Conservation (phyloP, 2,797 vertebrate species). For the Sciurus vulgaris region DNA sequence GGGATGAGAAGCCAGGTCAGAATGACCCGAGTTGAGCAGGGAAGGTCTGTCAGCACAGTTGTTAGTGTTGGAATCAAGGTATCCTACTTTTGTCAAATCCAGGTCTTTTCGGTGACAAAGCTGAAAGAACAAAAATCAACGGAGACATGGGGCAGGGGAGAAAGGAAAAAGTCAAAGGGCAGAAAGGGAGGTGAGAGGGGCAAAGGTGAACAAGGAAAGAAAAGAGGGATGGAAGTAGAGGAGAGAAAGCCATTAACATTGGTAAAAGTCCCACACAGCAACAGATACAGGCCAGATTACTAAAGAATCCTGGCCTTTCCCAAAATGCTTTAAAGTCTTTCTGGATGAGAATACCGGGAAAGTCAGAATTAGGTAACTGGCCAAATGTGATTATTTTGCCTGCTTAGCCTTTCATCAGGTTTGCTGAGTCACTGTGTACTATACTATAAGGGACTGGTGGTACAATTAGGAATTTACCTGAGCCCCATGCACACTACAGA, state of each 20-base stretch:
- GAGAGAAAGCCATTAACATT: constrained; percentile 79
- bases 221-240: constrained; percentile 66
- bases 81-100: constrained; percentile 91
- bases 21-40: constrained; percentile 87
- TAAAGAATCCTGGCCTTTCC: constrained; percentile 54
- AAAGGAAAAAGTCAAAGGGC: constrained; percentile 61
- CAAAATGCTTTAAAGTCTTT: constrained; percentile 69
- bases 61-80: constrained; percentile 91
- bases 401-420: constrained; percentile 70
- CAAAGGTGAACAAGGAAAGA: constrained; percentile 66
- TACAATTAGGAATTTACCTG: constrained; percentile 39
- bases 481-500: constrained; percentile 62
- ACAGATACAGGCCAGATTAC: constrained; percentile 58
- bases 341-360: constrained; percentile 61
- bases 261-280: constrained; percentile 56
- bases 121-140: constrained; percentile 86
- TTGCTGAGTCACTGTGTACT: constrained; percentile 35
- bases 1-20: constrained; percentile 91
- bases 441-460: constrained; percentile 15
- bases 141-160: constrained; percentile 61
- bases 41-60: constrained; percentile 92
- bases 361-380: constrained; percentile 64
- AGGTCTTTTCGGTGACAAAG: constrained; percentile 93
- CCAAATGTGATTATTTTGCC: constrained; percentile 74
- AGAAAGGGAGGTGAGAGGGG: constrained; percentile 64